Conservation (phyloP, 2,113 vertebrate species). For the Oreocharis arfaki region DNA sequence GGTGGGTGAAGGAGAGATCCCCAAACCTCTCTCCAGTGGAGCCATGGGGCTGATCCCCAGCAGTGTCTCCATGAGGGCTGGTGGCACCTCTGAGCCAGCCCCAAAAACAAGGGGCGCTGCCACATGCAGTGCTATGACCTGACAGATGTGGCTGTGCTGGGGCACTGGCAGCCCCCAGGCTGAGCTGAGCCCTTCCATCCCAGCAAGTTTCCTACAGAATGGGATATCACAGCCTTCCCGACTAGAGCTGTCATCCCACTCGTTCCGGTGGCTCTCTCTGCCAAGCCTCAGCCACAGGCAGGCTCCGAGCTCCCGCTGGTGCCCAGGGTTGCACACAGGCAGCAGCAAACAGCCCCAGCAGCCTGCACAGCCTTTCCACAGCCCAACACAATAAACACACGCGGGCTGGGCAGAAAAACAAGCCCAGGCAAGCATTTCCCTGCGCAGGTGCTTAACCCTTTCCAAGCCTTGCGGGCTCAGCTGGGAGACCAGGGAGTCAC, state of each 20-base stretch:
- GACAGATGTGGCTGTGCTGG: not conserved
- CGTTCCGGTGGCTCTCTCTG: not conserved
- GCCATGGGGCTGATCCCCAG: not conserved
- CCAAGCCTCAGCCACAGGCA: fast-evolving
- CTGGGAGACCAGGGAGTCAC: not conserved
- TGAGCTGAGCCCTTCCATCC: not conserved
- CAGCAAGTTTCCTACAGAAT: not conserved
- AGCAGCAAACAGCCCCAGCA: not conserved
- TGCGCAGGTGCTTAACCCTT: not conserved
- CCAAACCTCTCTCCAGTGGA: not conserved
- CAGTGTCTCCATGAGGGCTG: not conserved
- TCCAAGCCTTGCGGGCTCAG: not conserved
- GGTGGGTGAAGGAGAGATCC: not conserved
- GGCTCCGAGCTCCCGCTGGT: fast-evolving
- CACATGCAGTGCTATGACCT: fast-evolving
- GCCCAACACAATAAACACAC: not conserved
- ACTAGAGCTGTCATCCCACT: not conserved
- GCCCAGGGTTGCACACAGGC: not conserved
- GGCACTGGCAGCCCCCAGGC: fast-evolving
- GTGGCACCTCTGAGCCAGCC: not conserved
- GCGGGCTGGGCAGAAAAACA: not conserved
- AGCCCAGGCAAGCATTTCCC: not conserved
- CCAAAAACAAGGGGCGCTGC: not conserved
- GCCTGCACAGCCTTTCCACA: not conserved
- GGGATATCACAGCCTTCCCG: not conserved